A percentile compares a stretch with the other conserved stretches of the same genome.
phyloP scores from a whole-genome alignment of 1,140 invertebrate genomes.

The Drosophila funebris region DNA sequence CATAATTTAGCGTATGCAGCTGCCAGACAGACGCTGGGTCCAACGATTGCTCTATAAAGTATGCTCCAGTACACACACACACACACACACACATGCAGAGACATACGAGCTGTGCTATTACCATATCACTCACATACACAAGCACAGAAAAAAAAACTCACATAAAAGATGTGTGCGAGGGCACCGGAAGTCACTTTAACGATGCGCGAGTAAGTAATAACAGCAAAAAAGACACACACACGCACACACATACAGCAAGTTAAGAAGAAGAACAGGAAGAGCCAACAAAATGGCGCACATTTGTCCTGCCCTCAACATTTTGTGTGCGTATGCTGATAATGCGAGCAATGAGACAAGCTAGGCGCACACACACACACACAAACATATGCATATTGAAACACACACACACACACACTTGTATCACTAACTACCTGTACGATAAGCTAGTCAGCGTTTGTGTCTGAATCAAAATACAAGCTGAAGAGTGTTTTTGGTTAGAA shows the following conservation, averaged over 20 bases:
- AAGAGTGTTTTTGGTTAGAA: slow-evolving; percentile 12
- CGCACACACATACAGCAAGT: not conserved
- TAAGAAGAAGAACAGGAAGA: slow-evolving; percentile 31
- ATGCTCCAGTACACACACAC: slow-evolving; percentile 49
- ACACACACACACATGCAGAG: slow-evolving; percentile 19
- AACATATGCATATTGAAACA: not conserved
- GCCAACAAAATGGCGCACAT: slow-evolving; percentile 72
- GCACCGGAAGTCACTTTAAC: slow-evolving; percentile 79
- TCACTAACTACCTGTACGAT: not conserved
- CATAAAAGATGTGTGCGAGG: slow-evolving; percentile 25
- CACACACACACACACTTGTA: not conserved
- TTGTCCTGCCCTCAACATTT: slow-evolving; percentile 30
- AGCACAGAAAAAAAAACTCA: slow-evolving; percentile 6
- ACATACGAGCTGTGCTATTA: slow-evolving; percentile 50
- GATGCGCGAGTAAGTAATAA: slow-evolving; percentile 82
- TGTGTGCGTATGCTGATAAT: slow-evolving; percentile 49
- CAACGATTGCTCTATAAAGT: slow-evolving; percentile 53
- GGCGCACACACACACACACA: slow-evolving; percentile 15
- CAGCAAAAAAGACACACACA: slow-evolving; percentile 29
- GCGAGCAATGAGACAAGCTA: slow-evolving; percentile 64
- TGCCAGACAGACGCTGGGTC: slow-evolving; percentile 46
- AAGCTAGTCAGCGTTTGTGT: not conserved
- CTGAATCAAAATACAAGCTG: not conserved
- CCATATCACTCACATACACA: slow-evolving; percentile 53
- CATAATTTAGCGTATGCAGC: slow-evolving; percentile 72